Conservation (phyloP, 2,113 vertebrate genomes). For the Psittacula cyanocephala region DNA sequence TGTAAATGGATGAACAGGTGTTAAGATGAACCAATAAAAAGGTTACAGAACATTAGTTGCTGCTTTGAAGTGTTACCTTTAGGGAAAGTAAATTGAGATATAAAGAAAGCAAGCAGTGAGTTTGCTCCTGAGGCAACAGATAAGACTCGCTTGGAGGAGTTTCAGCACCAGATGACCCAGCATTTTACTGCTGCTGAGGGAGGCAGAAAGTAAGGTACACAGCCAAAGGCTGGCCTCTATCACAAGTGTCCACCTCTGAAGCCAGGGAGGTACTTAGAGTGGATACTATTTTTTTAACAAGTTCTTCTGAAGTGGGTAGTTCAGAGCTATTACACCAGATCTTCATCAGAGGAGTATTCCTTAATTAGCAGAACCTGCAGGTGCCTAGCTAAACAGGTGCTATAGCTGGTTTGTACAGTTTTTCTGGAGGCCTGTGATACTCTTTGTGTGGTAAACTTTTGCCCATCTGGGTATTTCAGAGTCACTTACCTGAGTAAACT, state of each 20-base stretch:
- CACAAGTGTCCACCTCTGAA: background rate
- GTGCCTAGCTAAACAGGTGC: background rate
- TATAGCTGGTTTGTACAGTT: background rate
- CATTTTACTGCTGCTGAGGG: background rate
- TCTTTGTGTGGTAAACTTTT: background rate
- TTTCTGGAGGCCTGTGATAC: background rate
- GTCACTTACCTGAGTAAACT: background rate
- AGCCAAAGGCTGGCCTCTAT: background rate
- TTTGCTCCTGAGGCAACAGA: constrained; percentile 1
- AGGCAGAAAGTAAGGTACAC: background rate
- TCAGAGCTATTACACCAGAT: background rate
- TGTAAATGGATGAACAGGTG: constrained; percentile 18
- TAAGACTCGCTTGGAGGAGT: background rate
- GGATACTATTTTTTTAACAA: background rate
- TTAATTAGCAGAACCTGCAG: background rate
- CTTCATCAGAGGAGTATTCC: background rate
- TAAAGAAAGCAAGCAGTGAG: constrained; percentile 17
- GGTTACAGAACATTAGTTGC: constrained; percentile 32
- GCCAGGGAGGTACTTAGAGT: background rate
- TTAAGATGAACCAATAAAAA: constrained; percentile 19
- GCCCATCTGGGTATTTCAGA: background rate
- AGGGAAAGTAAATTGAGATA: constrained; percentile 33
- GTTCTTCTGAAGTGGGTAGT: background rate
- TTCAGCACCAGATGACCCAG: background rate
- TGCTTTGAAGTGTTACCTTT: constrained; percentile 29